Base-by-base conservation (phyloP, 1,140 invertebrate genomes). In the Pseudomyrmex concolor region DNA sequence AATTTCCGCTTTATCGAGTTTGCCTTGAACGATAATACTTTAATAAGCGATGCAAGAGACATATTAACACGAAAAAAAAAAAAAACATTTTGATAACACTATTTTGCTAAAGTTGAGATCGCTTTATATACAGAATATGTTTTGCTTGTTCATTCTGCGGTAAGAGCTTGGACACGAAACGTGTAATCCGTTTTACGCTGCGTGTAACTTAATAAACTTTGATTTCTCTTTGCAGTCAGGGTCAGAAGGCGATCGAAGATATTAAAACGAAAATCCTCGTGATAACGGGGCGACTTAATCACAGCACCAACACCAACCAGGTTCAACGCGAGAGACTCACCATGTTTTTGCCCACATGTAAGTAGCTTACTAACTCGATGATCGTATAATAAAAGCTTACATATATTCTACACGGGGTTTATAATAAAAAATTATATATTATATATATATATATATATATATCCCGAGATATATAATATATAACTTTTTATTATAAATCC, bases 311-410 rank as follows among this genome's bases (percentile, higher is more conserved):
- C 83, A 84, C 78, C 19, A 92, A 91, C 54, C 91, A 93, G 77
- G 89, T 93, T 13, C 92, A 93, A 64, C 90, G 90, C 7, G 91
- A 93, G 77, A 90, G 85, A 22, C 90, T 94, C 0, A 91, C 91
- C 4, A 94, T 94, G 94, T 93, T 93, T 80, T 89, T 91, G 43
- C 92, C 93, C 10, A 91, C 87, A 19, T 94, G 94, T 94, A 68
- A 94, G 93, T 92, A 60, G 9, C 15, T 62, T 25, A 13, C 74
- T 10, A 13, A 81, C 73, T 70, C 34, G 10, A 83, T 83, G 55
- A 83, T 34, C 5, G 5, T 34, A 7, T 34, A 34, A 34, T 34
- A 34, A 34, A 34, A 7, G 34, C 5, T 34, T 5, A 34, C 34
- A 34, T 34, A 80, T 54, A 25, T 34, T 4, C 72, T 12, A 8